Percentiles rank a stretch among this genome's conserved stretches.
Conservation (phyloP, 2,888 invertebrate species). For the Yponomeuta evonymella region DNA sequence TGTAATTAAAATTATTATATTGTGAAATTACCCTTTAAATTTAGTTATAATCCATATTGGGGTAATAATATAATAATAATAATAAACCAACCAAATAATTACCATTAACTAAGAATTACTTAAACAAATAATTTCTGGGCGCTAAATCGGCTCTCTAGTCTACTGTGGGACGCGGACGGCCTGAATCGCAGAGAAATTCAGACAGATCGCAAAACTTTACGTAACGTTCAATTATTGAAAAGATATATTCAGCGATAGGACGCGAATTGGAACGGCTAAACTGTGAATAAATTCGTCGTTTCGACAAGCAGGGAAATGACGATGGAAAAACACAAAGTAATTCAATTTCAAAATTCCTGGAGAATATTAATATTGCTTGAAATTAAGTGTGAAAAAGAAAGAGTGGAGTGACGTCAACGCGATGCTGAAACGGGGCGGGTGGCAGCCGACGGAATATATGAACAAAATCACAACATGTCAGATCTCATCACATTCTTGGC, state of each 20-base stretch:
- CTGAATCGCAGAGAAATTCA: background rate
- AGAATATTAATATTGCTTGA: background rate
- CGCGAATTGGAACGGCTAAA: background rate
- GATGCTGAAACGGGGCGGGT: background rate
- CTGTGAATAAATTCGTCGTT: background rate
- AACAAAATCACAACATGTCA: constrained; percentile 21
- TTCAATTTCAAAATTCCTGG: constrained; percentile 1
- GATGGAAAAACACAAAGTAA: background rate
- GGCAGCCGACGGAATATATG: background rate
- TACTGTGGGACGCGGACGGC: no score
- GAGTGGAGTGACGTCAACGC: constrained; percentile 9
- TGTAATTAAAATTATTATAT: no score
- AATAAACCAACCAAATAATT: no score
- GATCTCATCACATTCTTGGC: constrained; percentile 26
- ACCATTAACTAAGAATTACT: no score
- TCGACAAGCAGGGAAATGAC: background rate
- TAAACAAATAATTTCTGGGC: no score
- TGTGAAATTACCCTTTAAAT: no score
- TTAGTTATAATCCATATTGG: no score
- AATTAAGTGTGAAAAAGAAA: background rate
- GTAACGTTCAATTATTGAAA: background rate
- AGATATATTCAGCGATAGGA: background rate
- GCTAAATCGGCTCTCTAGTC: no score
- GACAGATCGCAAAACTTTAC: background rate
- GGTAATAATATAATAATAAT: no score